Evolutionary conservation across 1,140 invertebrate genomes (phyloP), one percentile per base, ranked within the genome.

Genomic region (Halictus rubicundus): DNA sequence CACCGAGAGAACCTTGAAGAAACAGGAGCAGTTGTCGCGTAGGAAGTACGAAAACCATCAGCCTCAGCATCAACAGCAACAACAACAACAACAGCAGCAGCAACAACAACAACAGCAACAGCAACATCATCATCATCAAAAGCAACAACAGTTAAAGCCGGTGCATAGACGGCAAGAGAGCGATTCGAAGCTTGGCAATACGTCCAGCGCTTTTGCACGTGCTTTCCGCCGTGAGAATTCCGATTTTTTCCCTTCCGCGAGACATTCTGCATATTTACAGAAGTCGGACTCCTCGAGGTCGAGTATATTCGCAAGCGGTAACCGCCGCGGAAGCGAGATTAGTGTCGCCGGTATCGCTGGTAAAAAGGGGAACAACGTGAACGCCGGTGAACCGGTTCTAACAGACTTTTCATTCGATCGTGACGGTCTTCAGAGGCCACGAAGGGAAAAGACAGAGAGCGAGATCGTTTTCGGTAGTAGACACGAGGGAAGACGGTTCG

Each of bases 361-460:
- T 39, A 90, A 91, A 63, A 94, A 94, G 85, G 90, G 94, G 9
- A 89, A 91, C 27, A 82, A 52, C 16, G 89, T 93, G 16, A 71
- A 59, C 10, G 39, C 88, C 19, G 95, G 95, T 25, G 96, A 97
- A 86, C 96, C 96, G 3, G 92, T 96, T 16, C 90, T 96, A 21
- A 96, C 95, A 9, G 96, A 96, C 88, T 96, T 96, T 79, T 94
- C 95, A 37, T 95, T 95, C 89, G 94, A 94, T 88, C 94, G 94
- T 42, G 94, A 94, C 6, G 89, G 91, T 81, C 88, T 88, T 37
- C 91, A 95, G 81, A 94, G 95, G 87, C 96, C 96, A 25, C 94
- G 97, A 85, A 94, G 97, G 82, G 96, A 97, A 94, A 97, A 97
- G 93, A 97, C 97, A 87, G 97, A 97, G 92, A 96, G 96, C 73